These are phyloP conservation scores for Mechanitis mazaeus DNA, from an alignment of 2,888 invertebrate genomes.

Conservation along the genomic window DNA sequence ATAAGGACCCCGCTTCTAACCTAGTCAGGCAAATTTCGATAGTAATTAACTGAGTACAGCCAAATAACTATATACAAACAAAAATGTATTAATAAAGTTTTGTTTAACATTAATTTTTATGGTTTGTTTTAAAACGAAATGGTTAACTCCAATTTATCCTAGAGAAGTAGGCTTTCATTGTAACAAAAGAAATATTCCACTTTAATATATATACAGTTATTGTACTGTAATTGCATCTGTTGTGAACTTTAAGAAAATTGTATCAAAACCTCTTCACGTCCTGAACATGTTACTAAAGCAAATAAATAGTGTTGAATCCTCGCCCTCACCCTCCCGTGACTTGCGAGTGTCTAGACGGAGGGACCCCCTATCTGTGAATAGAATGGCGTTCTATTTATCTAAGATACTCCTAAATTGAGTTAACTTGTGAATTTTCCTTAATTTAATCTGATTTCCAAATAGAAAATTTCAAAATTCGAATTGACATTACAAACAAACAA, in stretches of 20 bases:
- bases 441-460: conserved; percentile 12
- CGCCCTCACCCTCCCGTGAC: conserved; percentile 69
- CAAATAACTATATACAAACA: no score
- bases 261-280: conserved; percentile 40
- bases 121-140: conserved; percentile 41
- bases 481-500: background rate
- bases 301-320: conserved; percentile 66
- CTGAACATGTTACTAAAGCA: conserved; percentile 61
- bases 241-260: conserved; percentile 2
- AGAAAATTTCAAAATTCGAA: background rate
- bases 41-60: no score
- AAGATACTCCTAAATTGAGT: conserved; percentile 34
- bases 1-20: no score
- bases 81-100: conserved; percentile 8
- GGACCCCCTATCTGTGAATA: conserved; percentile 50
- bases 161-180: conserved; percentile 70
- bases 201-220: background rate
- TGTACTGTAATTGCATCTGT: background rate
- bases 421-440: conserved; percentile 22
- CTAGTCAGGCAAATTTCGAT: no score
- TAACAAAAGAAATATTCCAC: conserved; percentile 23
- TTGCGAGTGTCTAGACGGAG: conserved; percentile 74
- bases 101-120: conserved; percentile 22
- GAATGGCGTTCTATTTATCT: conserved; percentile 36
- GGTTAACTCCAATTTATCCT: conserved; percentile 69